A percentile compares a stretch with the other conserved stretches of the same genome.
Conservation (phyloP, 1,140 invertebrate genomes). For the Acarapis woodi region DNA sequence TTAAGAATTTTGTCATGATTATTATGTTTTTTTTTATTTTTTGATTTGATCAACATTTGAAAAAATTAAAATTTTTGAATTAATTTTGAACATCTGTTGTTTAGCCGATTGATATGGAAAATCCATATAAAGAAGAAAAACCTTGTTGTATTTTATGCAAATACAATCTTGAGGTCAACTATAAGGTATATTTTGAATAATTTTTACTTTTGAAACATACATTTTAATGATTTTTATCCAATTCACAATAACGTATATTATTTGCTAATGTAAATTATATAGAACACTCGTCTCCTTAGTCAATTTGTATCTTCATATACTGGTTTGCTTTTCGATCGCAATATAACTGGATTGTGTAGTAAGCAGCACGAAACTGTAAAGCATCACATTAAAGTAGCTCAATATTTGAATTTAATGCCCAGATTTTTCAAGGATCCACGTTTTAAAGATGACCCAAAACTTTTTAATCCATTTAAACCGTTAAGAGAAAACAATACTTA, state of each 20-base stretch:
- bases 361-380: constrained; percentile 36
- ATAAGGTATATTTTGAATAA: constrained; percentile 25
- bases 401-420: constrained; percentile 24
- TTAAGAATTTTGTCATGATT: constrained; percentile 3
- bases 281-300: constrained; percentile 61
- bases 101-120: constrained; percentile 37
- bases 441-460: constrained; percentile 7
- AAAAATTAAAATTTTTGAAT: too few species aligned
- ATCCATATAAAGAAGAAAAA: constrained; percentile 48
- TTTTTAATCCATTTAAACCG: constrained; percentile 9
- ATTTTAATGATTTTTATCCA: constrained; percentile 1
- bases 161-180: constrained; percentile 47
- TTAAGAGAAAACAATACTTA: constrained; percentile 7
- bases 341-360: constrained; percentile 61
- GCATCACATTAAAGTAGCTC: constrained; percentile 36
- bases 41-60: too few species aligned
- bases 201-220: constrained; percentile 3
- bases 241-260: too few species aligned
- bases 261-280: not conserved
- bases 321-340: constrained; percentile 55
- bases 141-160: constrained; percentile 57
- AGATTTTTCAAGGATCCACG: constrained; percentile 3
- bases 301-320: constrained; percentile 86
- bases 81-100: too few species aligned
- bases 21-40: not conserved